phyloP scores from a whole-genome alignment of 2,113 vertebrate species.

The Triplophysa dalaica region DNA sequence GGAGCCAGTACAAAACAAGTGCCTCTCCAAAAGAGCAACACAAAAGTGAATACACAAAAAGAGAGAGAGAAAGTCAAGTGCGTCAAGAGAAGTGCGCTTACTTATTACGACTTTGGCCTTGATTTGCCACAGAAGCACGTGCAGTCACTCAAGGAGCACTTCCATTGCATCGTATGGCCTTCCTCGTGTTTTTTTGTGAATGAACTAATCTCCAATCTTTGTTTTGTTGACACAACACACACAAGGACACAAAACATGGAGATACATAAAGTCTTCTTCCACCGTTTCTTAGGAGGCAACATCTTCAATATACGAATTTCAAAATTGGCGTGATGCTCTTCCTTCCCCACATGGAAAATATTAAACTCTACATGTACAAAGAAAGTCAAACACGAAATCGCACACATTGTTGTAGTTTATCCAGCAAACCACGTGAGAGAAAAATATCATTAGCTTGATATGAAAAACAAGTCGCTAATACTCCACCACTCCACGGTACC shows the following conservation, averaged over 20 bases:
- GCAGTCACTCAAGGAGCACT: not conserved
- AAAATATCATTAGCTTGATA: too few relatives aligned
- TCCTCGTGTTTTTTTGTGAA: not conserved
- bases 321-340: too few relatives aligned
- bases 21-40: not conserved
- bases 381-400: not conserved
- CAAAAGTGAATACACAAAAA: conserved; percentile 9
- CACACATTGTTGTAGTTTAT: too few relatives aligned
- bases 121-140: not conserved
- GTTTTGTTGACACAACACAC: conserved; percentile 4
- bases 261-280: not conserved
- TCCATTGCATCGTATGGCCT: conserved; percentile 16
- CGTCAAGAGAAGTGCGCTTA: not conserved
- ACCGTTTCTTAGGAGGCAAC: not conserved
- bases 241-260: not conserved
- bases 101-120: conserved; percentile 16
- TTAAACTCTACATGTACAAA: too few relatives aligned
- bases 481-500: too few relatives aligned
- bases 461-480: too few relatives aligned
- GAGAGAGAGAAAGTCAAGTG: not conserved
- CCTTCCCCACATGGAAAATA: too few relatives aligned
- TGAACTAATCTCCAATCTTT: conserved; percentile 42
- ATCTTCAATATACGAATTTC: too few relatives aligned
- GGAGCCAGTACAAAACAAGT: conserved; percentile 11
- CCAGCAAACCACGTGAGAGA: too few relatives aligned